Evolutionary conservation across 2,888 invertebrate species (phyloP).

Genomic region (Nudaria mundana): DNA sequence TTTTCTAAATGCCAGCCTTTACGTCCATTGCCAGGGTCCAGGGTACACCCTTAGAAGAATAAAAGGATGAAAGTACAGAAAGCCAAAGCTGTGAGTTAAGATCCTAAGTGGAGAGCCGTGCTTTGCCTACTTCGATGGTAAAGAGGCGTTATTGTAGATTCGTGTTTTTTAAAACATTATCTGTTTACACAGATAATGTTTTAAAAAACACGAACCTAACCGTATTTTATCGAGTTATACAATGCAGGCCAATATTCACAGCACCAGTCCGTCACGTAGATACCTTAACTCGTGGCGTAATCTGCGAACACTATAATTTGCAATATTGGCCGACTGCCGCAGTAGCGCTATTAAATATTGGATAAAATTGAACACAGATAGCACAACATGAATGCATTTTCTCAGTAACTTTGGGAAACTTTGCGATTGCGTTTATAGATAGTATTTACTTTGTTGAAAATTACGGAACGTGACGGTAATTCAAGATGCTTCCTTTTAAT

Average conservation of each 20-base stretch:
- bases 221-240: constrained; percentile 7
- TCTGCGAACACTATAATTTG: constrained; percentile 75
- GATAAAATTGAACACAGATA: constrained; percentile 66
- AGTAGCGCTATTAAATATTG: constrained; percentile 67
- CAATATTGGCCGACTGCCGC: constrained; percentile 66
- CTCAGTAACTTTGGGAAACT: constrained; percentile 45
- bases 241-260: constrained; percentile 19
- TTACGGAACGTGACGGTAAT: no score
- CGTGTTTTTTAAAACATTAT: no score
- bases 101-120: no score
- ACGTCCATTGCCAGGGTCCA: no score
- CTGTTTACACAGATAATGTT: no score
- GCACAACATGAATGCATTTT: constrained; percentile 52
- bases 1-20: no score
- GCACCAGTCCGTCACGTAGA: constrained; percentile 49
- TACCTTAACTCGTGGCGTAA: constrained; percentile 58
- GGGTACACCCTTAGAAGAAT: no score
- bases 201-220: constrained; percentile 2
- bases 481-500: not conserved
- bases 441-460: constrained; percentile 9
- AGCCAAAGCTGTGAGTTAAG: no score
- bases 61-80: no score
- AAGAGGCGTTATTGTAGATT: no score
- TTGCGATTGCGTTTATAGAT: constrained; percentile 19
- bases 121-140: no score